Evolutionary conservation across 2,113 vertebrate genomes (phyloP), one percentile per base, ranked within the genome.

Genomic region (Sisor rabdophorus): DNA sequence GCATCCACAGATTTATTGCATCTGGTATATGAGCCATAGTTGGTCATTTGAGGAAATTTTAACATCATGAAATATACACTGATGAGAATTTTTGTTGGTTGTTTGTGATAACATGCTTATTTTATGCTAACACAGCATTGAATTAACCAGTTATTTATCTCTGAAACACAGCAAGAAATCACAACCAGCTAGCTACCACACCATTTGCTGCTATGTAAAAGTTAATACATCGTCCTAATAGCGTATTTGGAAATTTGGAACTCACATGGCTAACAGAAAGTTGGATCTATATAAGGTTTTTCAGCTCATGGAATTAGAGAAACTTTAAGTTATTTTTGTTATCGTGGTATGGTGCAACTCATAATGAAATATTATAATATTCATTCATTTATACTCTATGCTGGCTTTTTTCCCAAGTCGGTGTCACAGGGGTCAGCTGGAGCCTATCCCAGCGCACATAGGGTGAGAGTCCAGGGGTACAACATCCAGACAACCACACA

Each of bases 121-220:
- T 67, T 47, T 44, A 13, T 36, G 32, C 32, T 36, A 44, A 40
- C 32, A 20, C 61, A 44, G 20, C n/a, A 40, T 12, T 44, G 26
- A 22, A 47, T 65, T 47, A 47, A 65, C 6, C 63, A 65, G 5
- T 22, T 47, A 24, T 75, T 20, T 71, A 15, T 17, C 5, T 40
- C 28, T 71, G 58, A 26, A 52, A 60, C 61, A 63, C 24, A 10
- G 32, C 13, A 40, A 64, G 6, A 67, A 40, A 36, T 40, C 59
- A 73, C 50, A 48, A 30, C 32, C 71, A 56, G 48, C 50, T 36
- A 56, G 28, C 24, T 47, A 60, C 47, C 24, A 24, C 63, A 64
- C 47, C 17, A 26, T 7, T 65, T 65, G 20, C 44, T 22, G 26
- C 11, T 15, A 5, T 2, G 15, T 36, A 36, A 36, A 47, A 47